Evolutionary conservation across 2,113 vertebrate genomes (phyloP), one percentile per base, ranked within the genome.

Genomic region (Neotoma lepida): DNA sequence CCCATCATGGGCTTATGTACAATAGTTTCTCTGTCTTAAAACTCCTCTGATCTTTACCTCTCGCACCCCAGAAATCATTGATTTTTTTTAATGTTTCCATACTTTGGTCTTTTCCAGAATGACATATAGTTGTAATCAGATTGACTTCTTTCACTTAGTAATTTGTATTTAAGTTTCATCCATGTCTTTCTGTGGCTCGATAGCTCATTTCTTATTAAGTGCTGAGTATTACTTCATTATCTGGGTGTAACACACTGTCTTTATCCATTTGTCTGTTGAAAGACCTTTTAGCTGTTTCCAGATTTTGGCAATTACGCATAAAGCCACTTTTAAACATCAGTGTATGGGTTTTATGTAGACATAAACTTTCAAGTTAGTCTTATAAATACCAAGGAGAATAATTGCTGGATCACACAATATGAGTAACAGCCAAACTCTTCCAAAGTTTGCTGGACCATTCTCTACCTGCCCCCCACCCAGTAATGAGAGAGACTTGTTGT

Each of bases 111-210:
- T 88, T 73, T 56, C 74, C 6, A 80, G 56, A 91, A 80, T 91
- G 44, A 71, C 30, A 54, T 64, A 24, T 88, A 30, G 3, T 92
- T 91, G 56, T 28, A 87, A 81, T 33, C 46, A 87, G 44, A 91
- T 81, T 91, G 84, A 18, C 56, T 66, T 30, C n/a, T 95, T 88
- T 74, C 15, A 82, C n/a, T 46, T 91, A 54, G n/a, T 81, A 87
- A 56, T 86, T 77, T 91, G 35, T 66, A 81, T 64, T 87, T 51
- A 78, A 78, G 10, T 73, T 87, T 91, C 26, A 3, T 68, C 54
- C 6, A 20, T 71, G 14, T 73, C 51, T 86, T 94, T 71, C 44
- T 56, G 18, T 87, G 73, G 35, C 18, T 78, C 61, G 41, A 63
- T 64, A 54, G 10, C n/a, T 73, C 18, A 30, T 88, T 88, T 82